Conservation (phyloP, 2,797 vertebrate genomes). For the Spea hammondii region DNA sequence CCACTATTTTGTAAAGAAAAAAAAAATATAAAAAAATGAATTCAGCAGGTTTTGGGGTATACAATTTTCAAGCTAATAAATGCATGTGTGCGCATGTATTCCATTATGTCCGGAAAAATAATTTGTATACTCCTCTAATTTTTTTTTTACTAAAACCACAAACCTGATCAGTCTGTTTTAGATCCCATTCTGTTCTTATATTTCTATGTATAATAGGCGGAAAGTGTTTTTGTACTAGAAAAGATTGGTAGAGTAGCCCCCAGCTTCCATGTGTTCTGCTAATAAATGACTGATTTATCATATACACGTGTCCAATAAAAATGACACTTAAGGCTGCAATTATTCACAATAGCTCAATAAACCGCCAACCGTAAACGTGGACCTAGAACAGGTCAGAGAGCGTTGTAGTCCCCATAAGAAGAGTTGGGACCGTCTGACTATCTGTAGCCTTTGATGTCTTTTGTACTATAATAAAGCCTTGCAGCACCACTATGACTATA, state of each 20-base stretch:
- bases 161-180: too few relatives aligned
- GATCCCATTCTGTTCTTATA: too few relatives aligned
- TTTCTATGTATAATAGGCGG: too few relatives aligned
- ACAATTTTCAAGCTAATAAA: too few relatives aligned
- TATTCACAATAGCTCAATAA: conserved; percentile 40
- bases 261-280: conserved; percentile 12
- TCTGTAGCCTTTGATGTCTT: conserved; percentile 38
- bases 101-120: too few relatives aligned
- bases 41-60: too few relatives aligned
- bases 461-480: conserved; percentile 21
- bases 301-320: conserved; percentile 43
- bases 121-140: too few relatives aligned
- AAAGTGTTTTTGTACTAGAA: neutral
- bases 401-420: conserved; percentile 35
- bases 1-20: too few relatives aligned
- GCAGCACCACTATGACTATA: conserved; percentile 19
- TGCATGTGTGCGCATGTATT: too few relatives aligned
- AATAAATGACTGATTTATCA: conserved; percentile 39
- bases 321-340: conserved; percentile 35
- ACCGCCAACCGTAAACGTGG: conserved; percentile 29
- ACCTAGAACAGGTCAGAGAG: conserved; percentile 31
- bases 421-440: conserved; percentile 22
- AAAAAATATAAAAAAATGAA: too few relatives aligned
- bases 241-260: neutral
- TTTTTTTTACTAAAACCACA: too few relatives aligned